Evolutionary conservation across 2,888 invertebrate genomes (phyloP).

Genomic region (Oxycera nigricornis): DNA sequence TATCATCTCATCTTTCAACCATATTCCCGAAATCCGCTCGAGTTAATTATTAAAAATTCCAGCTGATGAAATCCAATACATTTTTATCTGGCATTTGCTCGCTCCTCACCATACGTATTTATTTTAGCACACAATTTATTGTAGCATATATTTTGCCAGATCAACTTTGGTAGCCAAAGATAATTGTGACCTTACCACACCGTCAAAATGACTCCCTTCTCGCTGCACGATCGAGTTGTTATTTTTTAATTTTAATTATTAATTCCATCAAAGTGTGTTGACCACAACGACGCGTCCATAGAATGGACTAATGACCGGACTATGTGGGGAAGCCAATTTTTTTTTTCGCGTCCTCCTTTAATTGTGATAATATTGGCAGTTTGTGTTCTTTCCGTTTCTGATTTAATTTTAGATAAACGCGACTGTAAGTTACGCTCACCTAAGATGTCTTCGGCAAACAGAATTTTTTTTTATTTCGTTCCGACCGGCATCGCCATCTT

Average conservation of each 20-base stretch:
- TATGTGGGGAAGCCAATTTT: not conserved
- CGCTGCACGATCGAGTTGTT: not conserved
- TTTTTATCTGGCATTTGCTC: not conserved
- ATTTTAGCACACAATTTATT: not conserved
- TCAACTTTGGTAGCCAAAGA: conserved; percentile 1
- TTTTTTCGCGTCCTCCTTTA: not conserved
- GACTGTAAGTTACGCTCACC: not conserved
- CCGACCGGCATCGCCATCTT: not conserved
- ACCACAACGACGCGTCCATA: not conserved
- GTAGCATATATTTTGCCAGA: not conserved
- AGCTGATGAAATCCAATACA: not conserved
- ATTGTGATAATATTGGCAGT: not conserved
- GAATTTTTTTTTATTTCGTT: not conserved
- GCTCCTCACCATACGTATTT: not conserved
- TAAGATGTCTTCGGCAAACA: not conserved
- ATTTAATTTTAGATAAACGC: conserved; percentile 13
- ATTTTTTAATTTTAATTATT: not conserved
- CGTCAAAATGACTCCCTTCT: not conserved
- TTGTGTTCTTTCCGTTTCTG: not conserved
- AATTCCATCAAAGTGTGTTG: not conserved
- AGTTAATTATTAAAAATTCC: not conserved
- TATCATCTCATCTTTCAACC: not conserved
- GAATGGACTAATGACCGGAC: not conserved
- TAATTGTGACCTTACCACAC: not conserved
- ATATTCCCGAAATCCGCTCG: not conserved